Evolutionary conservation across 2,113 vertebrate species (phyloP), one percentile per base, ranked within the genome.

Genomic region (Hippocampus barbouri): DNA sequence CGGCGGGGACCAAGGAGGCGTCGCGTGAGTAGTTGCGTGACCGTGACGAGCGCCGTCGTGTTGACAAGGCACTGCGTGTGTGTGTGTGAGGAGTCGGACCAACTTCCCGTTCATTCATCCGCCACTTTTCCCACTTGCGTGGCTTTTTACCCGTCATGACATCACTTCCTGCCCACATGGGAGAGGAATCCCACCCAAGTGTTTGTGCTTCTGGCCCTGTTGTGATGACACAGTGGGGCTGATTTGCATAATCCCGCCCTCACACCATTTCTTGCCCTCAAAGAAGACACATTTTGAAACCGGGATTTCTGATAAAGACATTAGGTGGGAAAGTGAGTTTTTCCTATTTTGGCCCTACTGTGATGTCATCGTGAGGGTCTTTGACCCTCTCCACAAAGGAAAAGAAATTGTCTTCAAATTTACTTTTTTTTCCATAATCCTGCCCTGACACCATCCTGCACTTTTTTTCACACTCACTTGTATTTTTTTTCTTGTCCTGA

Each of bases 51-150:
- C 27, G 59, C 59, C 15, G 14, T 34, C 18, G 27, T 34, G 27
- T 61, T 61, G 59, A 61, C 59, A 61, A 61, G 20, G 59, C 34
- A 27, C 27, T 34, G 59, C 27, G 59, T 61, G 59, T 18, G 59
- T 61, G 59, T 34, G 34, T 38, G 34, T 38, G 34, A 38, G 34
- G 34, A 38, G 34, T 38, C 34, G 27, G 15, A 18, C 15, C 27
- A 61, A 61, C 59, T 61, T 61, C 27, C 27, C 16, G 27, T 61
- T 61, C 59, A 82, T 78, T 86, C 82, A 80, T 84, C 75, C 66
- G 6, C 83, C 79, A 80, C 82, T 86, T 75, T 82, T 64, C 74
- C 62, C 66, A 69, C 79, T 76, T 34, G 47, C 66, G 23, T 5
- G n/a, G 10, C 5, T 57, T 8, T 10, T 25, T 38, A 11, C 45